Base-by-base conservation (phyloP, 2,797 vertebrate genomes). In the Phoebastria nigripes region DNA sequence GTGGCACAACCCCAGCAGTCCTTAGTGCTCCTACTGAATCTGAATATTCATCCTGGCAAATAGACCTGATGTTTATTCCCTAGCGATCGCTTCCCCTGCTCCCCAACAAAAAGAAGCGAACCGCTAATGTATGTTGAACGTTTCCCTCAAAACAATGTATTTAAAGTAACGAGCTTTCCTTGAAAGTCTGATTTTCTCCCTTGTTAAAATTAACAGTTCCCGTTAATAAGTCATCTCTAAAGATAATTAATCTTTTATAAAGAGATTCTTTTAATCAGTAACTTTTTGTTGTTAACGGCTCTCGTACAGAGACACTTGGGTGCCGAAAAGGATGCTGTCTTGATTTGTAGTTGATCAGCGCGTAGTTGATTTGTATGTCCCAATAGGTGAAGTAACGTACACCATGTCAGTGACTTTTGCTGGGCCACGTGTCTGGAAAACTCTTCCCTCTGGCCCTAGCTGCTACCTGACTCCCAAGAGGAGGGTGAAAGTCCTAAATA, bases 31-130 rank as follows among this genome's bases (percentile, higher is more conserved):
- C 55, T 51, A 21, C 66, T 71, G 61, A 65, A 71, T 58, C 49
- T 69, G 52, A 93, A 65, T 73, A 63, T 44, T 87, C 37, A 29
- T 86, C 55, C 63, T 90, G 72, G 81, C 46, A 71, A 70, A 81
- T 4, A 39, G 0, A 12, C 33, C 29, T 55, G 12, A 14, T 55
- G 29, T 71, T 93, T 87, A 37, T 62, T 85, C 35, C 42, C 13
- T 11, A 35, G 46, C 6, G 41, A 63, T 46, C 1, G 3, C 58
- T 73, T 46, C 17, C 12, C 39, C 42, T 55, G 13, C 37, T 77
- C 39, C 49, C 51, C 73, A 58, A 4, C 12, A 61, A 77, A 69
- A 62, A 22, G n/a, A 52, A 29, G 8, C 2, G 1, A 77, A 37
- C 31, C 31, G 54, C 25, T 35, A 31, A 16, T 12, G 8, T 31